Base-by-base conservation (phyloP, 2,113 vertebrate species). In the Felis chaus region DNA sequence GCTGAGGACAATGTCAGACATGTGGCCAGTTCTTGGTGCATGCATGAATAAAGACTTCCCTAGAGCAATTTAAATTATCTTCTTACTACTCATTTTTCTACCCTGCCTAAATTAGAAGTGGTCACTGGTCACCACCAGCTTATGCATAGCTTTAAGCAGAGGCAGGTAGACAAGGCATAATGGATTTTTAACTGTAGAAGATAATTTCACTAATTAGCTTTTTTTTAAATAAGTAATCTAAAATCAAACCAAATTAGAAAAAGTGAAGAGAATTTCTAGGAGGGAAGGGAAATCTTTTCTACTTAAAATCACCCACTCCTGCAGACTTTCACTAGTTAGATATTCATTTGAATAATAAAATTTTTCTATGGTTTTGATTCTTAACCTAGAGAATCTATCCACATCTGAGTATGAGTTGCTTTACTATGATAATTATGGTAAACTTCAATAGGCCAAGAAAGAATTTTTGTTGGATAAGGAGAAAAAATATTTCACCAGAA, bases 121-220 rank as follows among this genome's bases (percentile, higher is more conserved):
- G 33, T 79, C 9, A 73, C 50, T 53, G 45, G 45, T 45, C 45
- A 45, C 9, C 33, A 53, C 29, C 15, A 61, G 55, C 25, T 95
- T 50, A 76, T 25, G 12, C 11, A 57, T 0, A 88, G 5, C 16
- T 94, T 82, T 86, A 57, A 66, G 4, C 21, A 83, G 55, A 95
- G 63, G 74, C 21, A 88, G 36, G 19, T 48, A 27, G 15, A 15
- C 16, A 50, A 89, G n/a, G 0, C 23, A 74, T 76, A 92, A 95
- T 36, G 33, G 12, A 55, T 50, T 91, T 95, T 68, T 80, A 97
- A 81, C 21, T 89, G 2, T 36, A 88, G 25, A 93, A 65, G 36
- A 91, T 15, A 96, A 79, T 61, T 88, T 91, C 29, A 82, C 29
- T 93, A 73, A 27, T 78, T 36, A 89, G 31, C 33, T 96, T 85